Evolutionary conservation across 2,888 invertebrate genomes (phyloP).

Genomic region (Torymus texanus): DNA sequence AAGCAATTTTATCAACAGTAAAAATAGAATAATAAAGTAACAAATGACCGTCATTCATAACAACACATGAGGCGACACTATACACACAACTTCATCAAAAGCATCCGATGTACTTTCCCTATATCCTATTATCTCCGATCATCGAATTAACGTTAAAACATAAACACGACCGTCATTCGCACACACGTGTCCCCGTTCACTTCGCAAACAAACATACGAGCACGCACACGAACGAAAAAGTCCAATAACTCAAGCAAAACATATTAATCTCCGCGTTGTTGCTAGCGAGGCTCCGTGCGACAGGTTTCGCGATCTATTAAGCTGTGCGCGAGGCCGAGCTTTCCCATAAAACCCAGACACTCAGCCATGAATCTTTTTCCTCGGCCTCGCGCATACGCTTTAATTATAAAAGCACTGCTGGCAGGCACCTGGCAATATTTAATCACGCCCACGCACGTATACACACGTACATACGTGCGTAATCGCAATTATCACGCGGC

Average conservation of each 20-base stretch:
- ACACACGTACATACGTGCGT: not conserved
- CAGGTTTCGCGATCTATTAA: not conserved
- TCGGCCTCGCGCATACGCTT: not conserved
- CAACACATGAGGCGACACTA: no score
- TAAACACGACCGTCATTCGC: no score
- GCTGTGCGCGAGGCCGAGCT: not conserved
- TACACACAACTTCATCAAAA: no score
- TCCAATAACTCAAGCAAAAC: not conserved
- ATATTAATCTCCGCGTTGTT: not conserved
- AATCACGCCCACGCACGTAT: conserved; percentile 7
- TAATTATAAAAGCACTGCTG: not conserved
- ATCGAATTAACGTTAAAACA: no score
- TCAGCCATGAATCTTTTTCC: not conserved
- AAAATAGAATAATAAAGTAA: no score
- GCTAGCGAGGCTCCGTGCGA: not conserved
- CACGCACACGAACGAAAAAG: no score
- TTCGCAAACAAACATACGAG: no score
- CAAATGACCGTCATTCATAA: no score
- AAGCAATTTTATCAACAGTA: no score
- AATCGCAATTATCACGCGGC: conserved; percentile 30
- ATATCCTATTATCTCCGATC: no score
- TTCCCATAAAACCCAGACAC: not conserved
- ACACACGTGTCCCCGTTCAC: no score
- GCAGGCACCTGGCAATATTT: conserved; percentile 1
- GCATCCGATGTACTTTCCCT: no score